A percentile compares a stretch with the other conserved stretches of the same genome.
Evolutionary conservation across 2,888 invertebrate genomes (phyloP).

Genomic region (Ommatoiulus sabulosus): DNA sequence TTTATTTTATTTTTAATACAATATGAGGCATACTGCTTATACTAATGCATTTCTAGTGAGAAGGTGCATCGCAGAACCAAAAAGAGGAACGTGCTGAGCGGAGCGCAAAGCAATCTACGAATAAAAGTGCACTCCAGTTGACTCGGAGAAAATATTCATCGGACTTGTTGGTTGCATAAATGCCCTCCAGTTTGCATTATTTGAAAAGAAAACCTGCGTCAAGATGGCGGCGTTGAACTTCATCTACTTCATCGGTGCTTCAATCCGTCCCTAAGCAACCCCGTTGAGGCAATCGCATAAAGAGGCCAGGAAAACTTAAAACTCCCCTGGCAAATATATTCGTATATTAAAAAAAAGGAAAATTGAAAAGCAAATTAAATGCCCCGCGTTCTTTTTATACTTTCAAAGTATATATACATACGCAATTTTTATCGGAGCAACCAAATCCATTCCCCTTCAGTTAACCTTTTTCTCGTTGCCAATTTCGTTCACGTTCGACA

Average conservation of each 20-base stretch:
- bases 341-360: not conserved
- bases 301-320: not conserved
- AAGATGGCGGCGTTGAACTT: slow-evolving; percentile 18
- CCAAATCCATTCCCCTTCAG: not conserved
- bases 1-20: not conserved
- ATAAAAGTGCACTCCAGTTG: not conserved
- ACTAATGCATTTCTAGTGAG: not conserved
- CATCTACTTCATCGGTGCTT: not conserved
- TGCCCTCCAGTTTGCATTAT: not conserved
- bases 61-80: not conserved
- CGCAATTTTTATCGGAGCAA: not conserved
- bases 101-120: not conserved
- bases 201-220: not conserved
- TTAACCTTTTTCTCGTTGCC: not conserved
- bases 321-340: not conserved
- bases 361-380: not conserved
- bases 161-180: not conserved
- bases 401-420: not conserved
- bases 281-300: slow-evolving; percentile 6
- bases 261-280: not conserved
- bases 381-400: not conserved
- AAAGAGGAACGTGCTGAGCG: not conserved
- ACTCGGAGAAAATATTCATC: not conserved
- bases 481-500: not conserved
- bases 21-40: not conserved